Base-by-base conservation (phyloP, 2,888 invertebrate species). In the Globia sparganii region DNA sequence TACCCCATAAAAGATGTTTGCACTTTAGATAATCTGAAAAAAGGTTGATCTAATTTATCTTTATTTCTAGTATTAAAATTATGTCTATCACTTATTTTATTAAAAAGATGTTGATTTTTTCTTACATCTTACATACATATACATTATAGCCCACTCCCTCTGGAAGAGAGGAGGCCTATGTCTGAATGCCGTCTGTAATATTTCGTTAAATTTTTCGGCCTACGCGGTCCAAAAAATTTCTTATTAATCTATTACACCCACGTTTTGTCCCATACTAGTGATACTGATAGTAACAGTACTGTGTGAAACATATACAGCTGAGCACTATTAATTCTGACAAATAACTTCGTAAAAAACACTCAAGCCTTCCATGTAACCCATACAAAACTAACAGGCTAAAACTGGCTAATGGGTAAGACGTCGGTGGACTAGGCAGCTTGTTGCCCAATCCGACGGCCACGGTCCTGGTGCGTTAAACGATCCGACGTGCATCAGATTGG, bases 401-500 rank as follows among this genome's bases (percentile, higher is more conserved):
- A 40, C 43, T 46, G 28, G 46, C 61, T 67, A 70, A 68, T 40
- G n/a, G 37, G 31, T 65, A 64, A 43, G 28, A 56, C 56, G 21
- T 46, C 28, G 64, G 31, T 46, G 28, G 68, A 37, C 40, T 61
- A 49, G 46, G 56, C 53, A 72, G 59, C 56, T 68, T 9, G 62
- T 43, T 62, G 80, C 56, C 37, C 61, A 77, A 76, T 68, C 34
- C 72, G 70, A 71, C 59, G 18, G 34, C 76, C 31, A 40, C 53
- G 31, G 46, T 2, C 9, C 28, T 67, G 49, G 40, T 71, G 56
- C 34, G 70, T 76, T 72, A 85, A 67, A n/a, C 56, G 59, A 80
- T 67, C 64, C 64, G 71, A 73, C 64, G n/a, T 71, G 46, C 72
- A 73, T 73, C 66, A 40, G 46, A 81, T 70, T 77, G 66, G 37